Percentiles rank a stretch among this genome's conserved stretches.
These are phyloP conservation scores for Anadara kagoshimensis DNA, from an alignment of 1,140 invertebrate species.

Conservation along the genomic window DNA sequence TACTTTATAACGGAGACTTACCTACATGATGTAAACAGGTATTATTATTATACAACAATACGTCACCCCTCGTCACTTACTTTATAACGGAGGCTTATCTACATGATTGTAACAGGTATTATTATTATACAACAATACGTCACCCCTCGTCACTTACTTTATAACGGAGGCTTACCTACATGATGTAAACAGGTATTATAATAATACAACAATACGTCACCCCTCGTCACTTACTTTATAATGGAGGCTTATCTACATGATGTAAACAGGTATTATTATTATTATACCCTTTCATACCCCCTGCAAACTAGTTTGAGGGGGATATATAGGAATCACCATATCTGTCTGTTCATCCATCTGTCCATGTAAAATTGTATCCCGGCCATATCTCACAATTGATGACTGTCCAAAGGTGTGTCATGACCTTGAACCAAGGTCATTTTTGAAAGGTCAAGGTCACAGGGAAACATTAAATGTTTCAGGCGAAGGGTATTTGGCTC, in stretches of 20 bases:
- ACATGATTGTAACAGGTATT: constrained; percentile 68
- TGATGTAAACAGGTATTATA: constrained; percentile 67
- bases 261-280: constrained; percentile 63
- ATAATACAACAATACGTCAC: constrained; percentile 74
- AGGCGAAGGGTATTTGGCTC: too few species aligned
- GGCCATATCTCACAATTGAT: too few species aligned
- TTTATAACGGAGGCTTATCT: constrained; percentile 76
- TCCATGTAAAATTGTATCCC: too few species aligned
- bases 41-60: constrained; percentile 58
- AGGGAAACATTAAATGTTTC: too few species aligned
- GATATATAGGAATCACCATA: too few species aligned
- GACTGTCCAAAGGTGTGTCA: too few species aligned
- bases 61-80: constrained; percentile 83
- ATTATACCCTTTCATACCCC: too few species aligned
- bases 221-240: constrained; percentile 85
- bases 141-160: constrained; percentile 73
- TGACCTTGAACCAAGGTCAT: too few species aligned
- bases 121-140: background rate
- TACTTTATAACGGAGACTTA: constrained; percentile 75
- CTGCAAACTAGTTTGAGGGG: too few species aligned
- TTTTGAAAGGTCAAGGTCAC: too few species aligned
- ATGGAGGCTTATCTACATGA: constrained; percentile 60
- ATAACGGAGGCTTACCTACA: constrained; percentile 18
- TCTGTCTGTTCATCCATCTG: too few species aligned
- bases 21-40: constrained; percentile 69